A percentile compares a stretch with the other conserved stretches of the same genome.
phyloP scores from a whole-genome alignment of 2,113 vertebrate genomes.

The Nibea albiflora region DNA sequence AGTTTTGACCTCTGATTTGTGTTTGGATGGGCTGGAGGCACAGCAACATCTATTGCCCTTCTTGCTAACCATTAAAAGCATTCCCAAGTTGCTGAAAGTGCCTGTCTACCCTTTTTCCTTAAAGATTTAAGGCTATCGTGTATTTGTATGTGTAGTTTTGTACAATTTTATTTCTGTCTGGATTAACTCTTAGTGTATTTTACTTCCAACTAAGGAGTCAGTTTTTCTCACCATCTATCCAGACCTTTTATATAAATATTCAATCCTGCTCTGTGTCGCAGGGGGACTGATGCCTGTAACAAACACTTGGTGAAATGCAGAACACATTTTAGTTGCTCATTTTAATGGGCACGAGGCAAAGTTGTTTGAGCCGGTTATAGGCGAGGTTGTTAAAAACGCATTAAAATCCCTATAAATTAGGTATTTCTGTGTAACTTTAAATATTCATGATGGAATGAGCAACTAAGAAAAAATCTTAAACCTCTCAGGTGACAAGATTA shows the following conservation, averaged over 20 bases:
- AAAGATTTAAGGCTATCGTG: background rate
- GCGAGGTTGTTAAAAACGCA: background rate
- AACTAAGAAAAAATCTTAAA: background rate
- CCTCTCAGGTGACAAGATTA: background rate
- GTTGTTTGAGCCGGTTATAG: background rate
- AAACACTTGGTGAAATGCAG: background rate
- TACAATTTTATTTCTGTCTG: slow-evolving; percentile 7
- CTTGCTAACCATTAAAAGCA: slow-evolving; percentile 6
- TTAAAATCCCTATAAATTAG: slow-evolving; percentile 2
- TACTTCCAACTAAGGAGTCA: background rate
- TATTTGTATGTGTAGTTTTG: background rate
- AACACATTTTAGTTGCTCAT: background rate
- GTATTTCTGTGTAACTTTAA: slow-evolving; percentile 5
- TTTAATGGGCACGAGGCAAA: background rate
- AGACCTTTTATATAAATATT: background rate
- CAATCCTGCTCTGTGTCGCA: slow-evolving; percentile 8
- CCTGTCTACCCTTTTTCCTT: background rate
- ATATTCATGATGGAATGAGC: slow-evolving; percentile 19
- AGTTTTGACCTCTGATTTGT: background rate
- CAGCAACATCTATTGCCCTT: background rate
- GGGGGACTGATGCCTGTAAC: background rate
- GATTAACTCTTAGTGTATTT: slow-evolving; percentile 1
- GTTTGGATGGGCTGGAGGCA: background rate
- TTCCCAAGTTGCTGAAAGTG: background rate
- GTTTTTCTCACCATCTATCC: background rate